Evolutionary conservation across 2,113 vertebrate species (phyloP).

Genomic region (Vanacampus margaritifer): DNA sequence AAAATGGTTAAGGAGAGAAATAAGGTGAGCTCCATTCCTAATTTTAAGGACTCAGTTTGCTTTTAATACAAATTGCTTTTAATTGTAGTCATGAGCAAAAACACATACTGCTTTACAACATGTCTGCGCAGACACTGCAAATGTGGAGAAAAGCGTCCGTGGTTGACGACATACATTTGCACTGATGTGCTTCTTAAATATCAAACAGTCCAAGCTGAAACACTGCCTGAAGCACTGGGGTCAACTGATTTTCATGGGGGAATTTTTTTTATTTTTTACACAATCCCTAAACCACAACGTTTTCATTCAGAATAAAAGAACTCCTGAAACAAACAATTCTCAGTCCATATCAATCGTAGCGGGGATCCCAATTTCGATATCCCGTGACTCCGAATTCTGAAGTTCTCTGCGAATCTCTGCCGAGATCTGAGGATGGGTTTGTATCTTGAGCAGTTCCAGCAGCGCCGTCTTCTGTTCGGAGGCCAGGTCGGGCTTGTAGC

Average conservation of each 20-base stretch:
- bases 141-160: not conserved
- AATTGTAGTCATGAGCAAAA: conserved; percentile 17
- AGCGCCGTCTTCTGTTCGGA: conserved; percentile 87
- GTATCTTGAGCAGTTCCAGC: conserved; percentile 86
- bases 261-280: no score
- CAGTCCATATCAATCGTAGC: conserved; percentile 70
- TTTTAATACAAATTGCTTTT: conserved; percentile 33
- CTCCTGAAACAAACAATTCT: conserved; percentile 17
- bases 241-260: conserved; percentile 3
- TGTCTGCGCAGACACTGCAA: not conserved
- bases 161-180: conserved; percentile 5
- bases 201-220: conserved; percentile 5
- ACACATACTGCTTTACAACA: conserved; percentile 12
- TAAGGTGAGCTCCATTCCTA: not conserved
- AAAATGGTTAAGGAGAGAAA: conserved; percentile 1
- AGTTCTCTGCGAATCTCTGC: conserved; percentile 87
- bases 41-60: conserved; percentile 6
- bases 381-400: conserved; percentile 78
- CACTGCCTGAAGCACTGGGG: not conserved
- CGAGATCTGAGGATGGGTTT: conserved; percentile 82
- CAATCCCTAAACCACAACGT: not conserved
- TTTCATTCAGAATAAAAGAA: conserved; percentile 3
- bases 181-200: conserved; percentile 6
- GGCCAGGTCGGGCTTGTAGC: conserved; percentile 92
- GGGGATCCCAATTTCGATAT: conserved; percentile 76